These are phyloP conservation scores for Phaethon lepturus DNA, from an alignment of 2,113 vertebrate species.

Conservation along the genomic window DNA sequence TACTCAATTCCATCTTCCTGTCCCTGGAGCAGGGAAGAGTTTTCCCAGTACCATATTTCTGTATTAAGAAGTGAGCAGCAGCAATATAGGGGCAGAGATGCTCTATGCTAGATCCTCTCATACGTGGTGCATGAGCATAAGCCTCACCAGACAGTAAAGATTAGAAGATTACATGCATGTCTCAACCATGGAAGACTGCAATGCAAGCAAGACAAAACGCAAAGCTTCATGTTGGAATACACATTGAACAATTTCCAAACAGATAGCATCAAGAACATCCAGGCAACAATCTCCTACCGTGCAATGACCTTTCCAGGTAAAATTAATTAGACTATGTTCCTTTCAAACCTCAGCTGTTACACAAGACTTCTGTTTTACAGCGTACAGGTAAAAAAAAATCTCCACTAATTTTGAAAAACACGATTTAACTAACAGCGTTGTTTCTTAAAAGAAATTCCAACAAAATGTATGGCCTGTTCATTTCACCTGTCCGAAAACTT, in stretches of 20 bases:
- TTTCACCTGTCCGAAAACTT: background rate
- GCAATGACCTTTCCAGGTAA: background rate
- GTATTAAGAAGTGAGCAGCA: background rate
- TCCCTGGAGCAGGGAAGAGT: background rate
- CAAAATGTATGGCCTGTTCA: background rate
- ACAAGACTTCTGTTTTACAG: background rate
- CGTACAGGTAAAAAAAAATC: background rate
- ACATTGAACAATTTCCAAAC: background rate
- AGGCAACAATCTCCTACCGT: background rate
- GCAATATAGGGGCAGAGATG: background rate
- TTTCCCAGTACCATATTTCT: background rate
- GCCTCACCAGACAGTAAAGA: background rate
- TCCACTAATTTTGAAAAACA: background rate
- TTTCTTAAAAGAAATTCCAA: background rate
- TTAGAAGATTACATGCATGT: background rate
- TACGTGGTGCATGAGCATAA: background rate
- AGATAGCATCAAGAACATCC: background rate
- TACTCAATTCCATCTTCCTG: background rate
- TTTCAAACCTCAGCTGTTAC: background rate
- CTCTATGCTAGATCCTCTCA: background rate
- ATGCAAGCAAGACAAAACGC: background rate
- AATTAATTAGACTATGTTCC: background rate
- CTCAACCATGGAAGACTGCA: background rate
- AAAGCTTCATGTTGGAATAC: background rate
- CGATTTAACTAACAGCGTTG: background rate